Evolutionary conservation across 92 coral and sea anemone species (phyloP).

Genomic region (Phymanthus crucifer): DNA sequence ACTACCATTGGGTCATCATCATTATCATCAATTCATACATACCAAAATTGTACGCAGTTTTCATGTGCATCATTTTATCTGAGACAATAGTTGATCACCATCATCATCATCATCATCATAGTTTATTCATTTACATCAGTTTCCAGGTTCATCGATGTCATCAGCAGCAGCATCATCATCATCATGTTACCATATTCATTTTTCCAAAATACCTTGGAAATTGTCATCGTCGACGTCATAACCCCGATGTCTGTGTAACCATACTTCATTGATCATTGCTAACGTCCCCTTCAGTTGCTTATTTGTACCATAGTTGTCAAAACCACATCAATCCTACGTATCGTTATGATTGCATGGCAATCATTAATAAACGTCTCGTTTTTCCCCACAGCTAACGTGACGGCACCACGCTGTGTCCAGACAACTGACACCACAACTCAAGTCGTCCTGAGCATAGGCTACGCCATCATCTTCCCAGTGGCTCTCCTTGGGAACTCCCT

Average conservation of each 20-base stretch:
- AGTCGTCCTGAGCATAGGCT: slow-evolving; percentile 54
- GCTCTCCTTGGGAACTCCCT: no score
- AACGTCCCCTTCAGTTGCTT: background rate
- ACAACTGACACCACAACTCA: slow-evolving; percentile 41
- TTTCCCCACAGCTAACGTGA: slow-evolving; percentile 13
- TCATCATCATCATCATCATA: background rate
- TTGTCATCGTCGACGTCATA: background rate
- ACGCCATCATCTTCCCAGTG: slow-evolving; percentile 69
- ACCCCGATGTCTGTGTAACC: background rate
- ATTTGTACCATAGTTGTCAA: background rate
- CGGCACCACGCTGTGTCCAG: slow-evolving; percentile 16
- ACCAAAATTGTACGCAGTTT: background rate
- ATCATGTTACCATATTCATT: background rate
- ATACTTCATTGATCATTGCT: background rate
- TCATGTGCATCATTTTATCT: background rate
- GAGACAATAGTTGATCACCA: background rate
- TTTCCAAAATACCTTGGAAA: background rate
- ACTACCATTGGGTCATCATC: no score
- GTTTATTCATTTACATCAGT: background rate
- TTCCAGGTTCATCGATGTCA: background rate
- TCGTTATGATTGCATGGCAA: background rate
- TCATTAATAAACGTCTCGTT: background rate
- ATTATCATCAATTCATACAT: background rate
- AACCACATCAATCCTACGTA: background rate
- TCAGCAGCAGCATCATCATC: background rate